Evolutionary conservation across 2,888 invertebrate genomes (phyloP).

Genomic region (Unio pictorum): DNA sequence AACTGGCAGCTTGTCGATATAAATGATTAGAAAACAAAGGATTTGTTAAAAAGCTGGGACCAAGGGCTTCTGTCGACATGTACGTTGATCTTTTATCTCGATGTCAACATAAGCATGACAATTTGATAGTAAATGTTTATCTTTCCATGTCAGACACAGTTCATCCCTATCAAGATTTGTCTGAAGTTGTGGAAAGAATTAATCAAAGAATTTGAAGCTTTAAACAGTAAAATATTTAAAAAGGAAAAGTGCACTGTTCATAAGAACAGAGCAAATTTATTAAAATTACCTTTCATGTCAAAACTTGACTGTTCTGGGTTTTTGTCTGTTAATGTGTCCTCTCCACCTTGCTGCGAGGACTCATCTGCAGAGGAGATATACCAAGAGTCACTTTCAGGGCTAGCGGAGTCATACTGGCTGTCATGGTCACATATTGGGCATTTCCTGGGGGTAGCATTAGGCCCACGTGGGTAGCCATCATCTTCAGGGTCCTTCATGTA

Average conservation of each 20-base stretch:
- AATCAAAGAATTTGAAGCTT: too few relatives aligned
- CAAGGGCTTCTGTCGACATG: too few relatives aligned
- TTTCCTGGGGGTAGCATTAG: constrained; percentile 52
- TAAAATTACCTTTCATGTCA: constrained; percentile 47
- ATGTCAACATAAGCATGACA: too few relatives aligned
- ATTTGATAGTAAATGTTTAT: too few relatives aligned
- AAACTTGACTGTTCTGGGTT: constrained; percentile 29
- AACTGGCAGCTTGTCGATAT: too few relatives aligned
- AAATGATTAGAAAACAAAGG: too few relatives aligned
- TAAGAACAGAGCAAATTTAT: neutral
- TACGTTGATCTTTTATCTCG: too few relatives aligned
- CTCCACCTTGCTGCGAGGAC: constrained; percentile 27
- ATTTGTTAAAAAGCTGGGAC: too few relatives aligned
- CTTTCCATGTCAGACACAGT: too few relatives aligned
- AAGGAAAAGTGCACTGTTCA: neutral
- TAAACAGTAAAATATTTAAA: too few relatives aligned
- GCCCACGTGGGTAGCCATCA: constrained; percentile 65
- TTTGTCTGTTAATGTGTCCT: constrained; percentile 16
- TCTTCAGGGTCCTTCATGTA: constrained; percentile 61
- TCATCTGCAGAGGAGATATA: constrained; percentile 47
- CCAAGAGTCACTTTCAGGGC: constrained; percentile 57
- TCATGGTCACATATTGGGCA: constrained; percentile 55
- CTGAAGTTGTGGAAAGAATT: too few relatives aligned
- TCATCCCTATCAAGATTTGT: too few relatives aligned
- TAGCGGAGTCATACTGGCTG: constrained; percentile 61